Base-by-base conservation (phyloP, 2,797 vertebrate genomes). In the Sebastes hubbsi region DNA sequence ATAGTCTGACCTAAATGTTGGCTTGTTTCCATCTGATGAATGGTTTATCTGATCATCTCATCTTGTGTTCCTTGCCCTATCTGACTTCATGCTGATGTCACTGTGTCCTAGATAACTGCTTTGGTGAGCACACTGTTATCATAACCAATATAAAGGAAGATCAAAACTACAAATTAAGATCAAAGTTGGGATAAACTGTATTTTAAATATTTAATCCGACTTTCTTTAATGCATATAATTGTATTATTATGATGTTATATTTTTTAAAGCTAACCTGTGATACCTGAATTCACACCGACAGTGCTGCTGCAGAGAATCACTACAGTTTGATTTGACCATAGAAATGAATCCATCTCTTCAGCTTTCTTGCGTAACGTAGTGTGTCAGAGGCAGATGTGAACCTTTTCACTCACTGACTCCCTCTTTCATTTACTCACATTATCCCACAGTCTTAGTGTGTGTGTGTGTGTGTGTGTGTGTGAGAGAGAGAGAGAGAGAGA, bases 381-480 rank as follows among this genome's bases (percentile, higher is more conserved):
- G 70, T 71, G 64, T 84, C 63, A 65, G n/a, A 72, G 56, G 60
- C 18, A 78, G 73, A 82, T 69, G 77, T 77, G 64, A 75, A 85
- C 61, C 60, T 85, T 86, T 83, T 84, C 36, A 52, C 29, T 75
- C 72, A 72, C 1, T 81, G 61, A 83, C 72, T 86, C 60, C 52
- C 77, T 77, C 62, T 73, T 85, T 84, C 70, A 78, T 73, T 77
- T 80, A 77, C 63, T 83, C 71, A 75, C 5, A 8, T 72, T 71
- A 82, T 81, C 84, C 69, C 71, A 83, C 71, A 77, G 76, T 75
- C 30, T 52, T 2, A n/a, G 55, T 74, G 66, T 75, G 77, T 80
- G 59, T 74, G 71, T 72, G 76, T 70, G 60, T 77, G 63, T 64
- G 62, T 72, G 56, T 79, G 81, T 72, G 54, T 34, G 49, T 34